Base-by-base conservation (phyloP, 1,140 invertebrate genomes). In the Leptonema lineaticorne region DNA sequence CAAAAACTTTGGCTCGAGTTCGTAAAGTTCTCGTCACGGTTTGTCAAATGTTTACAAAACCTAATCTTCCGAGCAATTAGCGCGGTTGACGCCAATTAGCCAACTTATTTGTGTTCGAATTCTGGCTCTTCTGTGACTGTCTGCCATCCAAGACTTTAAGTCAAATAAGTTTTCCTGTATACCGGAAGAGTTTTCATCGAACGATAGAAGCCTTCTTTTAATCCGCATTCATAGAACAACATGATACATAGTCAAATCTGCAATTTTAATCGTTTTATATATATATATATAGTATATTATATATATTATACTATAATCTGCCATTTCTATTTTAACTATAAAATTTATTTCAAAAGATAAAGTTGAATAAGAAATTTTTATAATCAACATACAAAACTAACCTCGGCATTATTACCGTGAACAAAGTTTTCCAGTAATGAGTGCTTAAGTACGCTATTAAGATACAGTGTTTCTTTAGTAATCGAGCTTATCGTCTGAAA, bases 11-110 rank as follows among this genome's bases (percentile, higher is more conserved):
- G n/a, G n/a, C n/a, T 41, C 37, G 37, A 41, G 37, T 16, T 14
- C 16, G 11, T 9, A 16, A 41, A 41, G 37, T 41, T 41, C 37
- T 24, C 45, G 16, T 50, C 62, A 64, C 50, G 50, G 18, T 53
- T 26, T 53, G 50, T 20, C 24, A 50, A 33, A 37, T 28, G 62
- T 50, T 50, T 64, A 41, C 62, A 64, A 64, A 64, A 64, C 62
- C 62, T 64, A 64, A 64, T 64, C 62, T 64, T 64, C 62, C 33
- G 33, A 64, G 62, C 37, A 64, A 64, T 64, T 64, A 64, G 62
- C 62, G 62, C 37, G 62, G 62, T 64, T 64, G 62, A 64, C 62
- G 62, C 62, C 62, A 64, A 64, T 50, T 64, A 64, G 24, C 24
- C 26, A 64, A 64, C 45, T 64, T 64, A 50, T 64, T 46, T 64